Evolutionary conservation across 2,797 vertebrate species (phyloP), one percentile per base, ranked within the genome.

Genomic region (Ambastaia sidthimunki): DNA sequence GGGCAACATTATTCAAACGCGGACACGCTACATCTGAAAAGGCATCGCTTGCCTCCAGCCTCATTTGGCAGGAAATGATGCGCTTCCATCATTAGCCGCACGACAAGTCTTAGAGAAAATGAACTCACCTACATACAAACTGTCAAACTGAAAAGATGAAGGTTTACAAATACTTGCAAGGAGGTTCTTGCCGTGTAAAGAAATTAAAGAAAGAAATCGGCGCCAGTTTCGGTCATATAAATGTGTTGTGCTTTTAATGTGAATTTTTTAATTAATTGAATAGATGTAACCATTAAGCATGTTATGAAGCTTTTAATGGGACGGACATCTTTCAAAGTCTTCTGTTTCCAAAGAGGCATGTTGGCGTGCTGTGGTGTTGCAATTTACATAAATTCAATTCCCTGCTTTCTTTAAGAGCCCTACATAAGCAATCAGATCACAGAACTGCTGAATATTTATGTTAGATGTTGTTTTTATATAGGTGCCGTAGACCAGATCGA

Each of bases 1-100:
- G 63, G 41, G 60, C 34, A 55, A 71, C 74, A 84, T 83, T 87
- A 83, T 84, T 81, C 67, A 74, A 69, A 81, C 50, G 13, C 74
- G 52, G 23, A 69, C 48, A 21, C 21, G 57, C 67, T 23, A 54
- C 19, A 25, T 82, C 54, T 80, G 52, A 60, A 80, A 74, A 70
- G 76, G 60, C 63, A 71, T 77, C 1, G 13, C 62, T 63, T 71
- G 70, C 60, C 44, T 75, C 52, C 25, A 60, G 52, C n/a, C 73
- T 66, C 48, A 50, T 76, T 74, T 79, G 66, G 70, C 67, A 74
- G 34, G 34, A 66, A 80, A 66, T 80, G 16, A 68, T 71, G 59
- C 18, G 18, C 48, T 71, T 74, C 21, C 23, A 81, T 76, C 63
- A 78, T 82, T 82, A 84, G 67, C 52, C 4, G 0, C n/a, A 48